Evolutionary conservation across 2,797 vertebrate genomes (phyloP).

Genomic region (Malacoraja senta): DNA sequence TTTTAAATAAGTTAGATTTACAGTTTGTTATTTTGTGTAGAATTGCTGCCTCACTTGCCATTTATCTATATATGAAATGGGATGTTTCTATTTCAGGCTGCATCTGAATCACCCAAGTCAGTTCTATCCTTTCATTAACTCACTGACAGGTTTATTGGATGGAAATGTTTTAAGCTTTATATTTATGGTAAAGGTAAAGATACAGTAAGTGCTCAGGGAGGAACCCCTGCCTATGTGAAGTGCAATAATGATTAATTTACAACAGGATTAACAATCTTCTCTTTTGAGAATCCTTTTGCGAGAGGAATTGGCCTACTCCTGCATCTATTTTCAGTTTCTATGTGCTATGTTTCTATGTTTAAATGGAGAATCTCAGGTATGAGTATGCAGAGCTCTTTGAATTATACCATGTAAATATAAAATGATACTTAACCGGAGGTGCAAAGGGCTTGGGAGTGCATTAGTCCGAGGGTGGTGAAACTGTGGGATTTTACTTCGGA

Average conservation of each 20-base stretch:
- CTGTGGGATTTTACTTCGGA: too few relatives aligned
- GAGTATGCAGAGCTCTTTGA: not conserved
- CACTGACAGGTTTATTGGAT: not conserved
- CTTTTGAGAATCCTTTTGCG: too few relatives aligned
- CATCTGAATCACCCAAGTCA: not conserved
- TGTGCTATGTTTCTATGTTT: not conserved
- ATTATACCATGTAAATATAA: not conserved
- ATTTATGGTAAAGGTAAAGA: conserved; percentile 14
- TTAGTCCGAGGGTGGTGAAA: too few relatives aligned
- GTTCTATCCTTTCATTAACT: conserved; percentile 15
- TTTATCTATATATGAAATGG: not conserved
- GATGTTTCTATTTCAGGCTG: conserved; percentile 28
- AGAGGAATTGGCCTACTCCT: too few relatives aligned
- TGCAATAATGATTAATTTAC: not conserved
- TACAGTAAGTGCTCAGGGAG: not conserved
- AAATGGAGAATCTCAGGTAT: not conserved
- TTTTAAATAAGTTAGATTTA: not conserved
- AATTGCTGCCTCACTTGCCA: not conserved
- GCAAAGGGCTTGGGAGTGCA: too few relatives aligned
- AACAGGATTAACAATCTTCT: not conserved
- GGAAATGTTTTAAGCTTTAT: not conserved
- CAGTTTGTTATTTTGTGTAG: not conserved
- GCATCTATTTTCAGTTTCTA: too few relatives aligned
- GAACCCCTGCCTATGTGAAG: not conserved
- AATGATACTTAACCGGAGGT: too few relatives aligned